A percentile compares a stretch with the other conserved stretches of the same genome.
These are phyloP conservation scores for Megaleporinus macrocephalus DNA, from an alignment of 2,113 vertebrate genomes.

Conservation along the genomic window DNA sequence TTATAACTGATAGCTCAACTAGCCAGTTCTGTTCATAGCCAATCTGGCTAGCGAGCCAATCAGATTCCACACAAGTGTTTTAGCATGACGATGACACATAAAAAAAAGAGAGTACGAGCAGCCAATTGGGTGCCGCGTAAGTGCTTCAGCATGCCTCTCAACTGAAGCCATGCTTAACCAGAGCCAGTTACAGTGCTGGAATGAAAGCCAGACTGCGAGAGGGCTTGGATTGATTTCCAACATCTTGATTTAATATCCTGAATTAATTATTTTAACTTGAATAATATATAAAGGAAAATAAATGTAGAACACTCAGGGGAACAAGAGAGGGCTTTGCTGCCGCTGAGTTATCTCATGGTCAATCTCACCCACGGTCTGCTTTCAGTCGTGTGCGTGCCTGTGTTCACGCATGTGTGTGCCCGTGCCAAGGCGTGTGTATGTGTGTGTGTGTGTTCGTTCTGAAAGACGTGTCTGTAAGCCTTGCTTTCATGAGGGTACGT, in stretches of 20 bases:
- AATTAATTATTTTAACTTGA: slow-evolving; percentile 84
- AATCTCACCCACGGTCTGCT: slow-evolving; percentile 62
- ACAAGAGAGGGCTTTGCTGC: slow-evolving; percentile 64
- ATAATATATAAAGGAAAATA: slow-evolving; percentile 84
- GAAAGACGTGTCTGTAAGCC: slow-evolving; percentile 17
- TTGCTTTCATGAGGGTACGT: not conserved
- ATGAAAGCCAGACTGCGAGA: slow-evolving; percentile 76
- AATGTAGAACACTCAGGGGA: slow-evolving; percentile 76
- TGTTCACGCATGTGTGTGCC: slow-evolving; percentile 41
- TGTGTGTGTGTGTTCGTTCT: slow-evolving; percentile 21
- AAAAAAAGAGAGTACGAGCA: slow-evolving; percentile 55
- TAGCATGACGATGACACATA: slow-evolving; percentile 64
- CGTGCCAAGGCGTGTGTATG: slow-evolving; percentile 31
- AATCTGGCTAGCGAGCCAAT: slow-evolving; percentile 71
- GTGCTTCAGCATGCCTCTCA: slow-evolving; percentile 72
- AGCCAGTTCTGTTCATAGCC: not conserved
- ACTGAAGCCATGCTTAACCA: slow-evolving; percentile 68
- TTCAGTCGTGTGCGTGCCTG: slow-evolving; percentile 51
- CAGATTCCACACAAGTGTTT: slow-evolving; percentile 76
- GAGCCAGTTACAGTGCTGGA: slow-evolving; percentile 67
- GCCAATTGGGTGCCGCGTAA: slow-evolving; percentile 72
- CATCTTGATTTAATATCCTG: slow-evolving; percentile 87
- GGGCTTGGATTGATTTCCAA: slow-evolving; percentile 81
- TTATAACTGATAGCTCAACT: slow-evolving; percentile 23
- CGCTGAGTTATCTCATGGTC: slow-evolving; percentile 61